Conservation (phyloP, 1,140 invertebrate species). For the Lutraria rhynchaena region DNA sequence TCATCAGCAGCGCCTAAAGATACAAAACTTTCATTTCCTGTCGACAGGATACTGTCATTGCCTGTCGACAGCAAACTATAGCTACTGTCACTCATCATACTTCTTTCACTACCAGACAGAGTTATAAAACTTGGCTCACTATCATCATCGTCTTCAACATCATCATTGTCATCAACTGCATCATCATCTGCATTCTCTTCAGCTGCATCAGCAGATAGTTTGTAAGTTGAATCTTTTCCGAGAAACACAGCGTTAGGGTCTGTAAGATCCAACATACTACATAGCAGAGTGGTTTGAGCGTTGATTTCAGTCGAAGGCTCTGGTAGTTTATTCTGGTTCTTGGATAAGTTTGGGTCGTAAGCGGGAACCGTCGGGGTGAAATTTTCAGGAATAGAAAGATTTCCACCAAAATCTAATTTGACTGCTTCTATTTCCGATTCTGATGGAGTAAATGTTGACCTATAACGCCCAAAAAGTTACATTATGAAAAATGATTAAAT, state of each 20-base stretch:
- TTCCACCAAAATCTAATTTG: conserved; percentile 86
- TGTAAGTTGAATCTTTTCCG: conserved; percentile 68
- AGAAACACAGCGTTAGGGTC: conserved; percentile 86
- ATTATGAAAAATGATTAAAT: too few species aligned
- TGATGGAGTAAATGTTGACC: conserved; percentile 90
- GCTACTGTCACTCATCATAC: conserved; percentile 62
- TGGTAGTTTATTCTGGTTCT: conserved; percentile 72
- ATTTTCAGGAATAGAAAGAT: conserved; percentile 88
- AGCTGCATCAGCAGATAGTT: conserved; percentile 46
- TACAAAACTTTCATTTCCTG: conserved; percentile 71
- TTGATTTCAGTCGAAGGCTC: conserved; percentile 83
- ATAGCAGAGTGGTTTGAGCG: conserved; percentile 91
- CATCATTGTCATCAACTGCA: conserved; percentile 63
- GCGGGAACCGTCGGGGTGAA: conserved; percentile 89
- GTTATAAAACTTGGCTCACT: conserved; percentile 63
- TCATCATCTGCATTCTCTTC: conserved; percentile 61
- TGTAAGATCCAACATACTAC: conserved; percentile 89
- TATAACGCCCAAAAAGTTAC: too few species aligned
- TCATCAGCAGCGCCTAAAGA: conserved; percentile 72
- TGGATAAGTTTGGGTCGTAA: conserved; percentile 83
- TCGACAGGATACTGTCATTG: conserved; percentile 57
- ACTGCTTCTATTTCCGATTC: conserved; percentile 88
- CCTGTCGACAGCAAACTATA: conserved; percentile 61
- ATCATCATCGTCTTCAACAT: conserved; percentile 63
- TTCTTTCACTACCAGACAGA: conserved; percentile 50